Percentiles rank a stretch among this genome's conserved stretches.
Evolutionary conservation across 1,140 invertebrate genomes (phyloP).

Genomic region (Drosophila gunungcola): DNA sequence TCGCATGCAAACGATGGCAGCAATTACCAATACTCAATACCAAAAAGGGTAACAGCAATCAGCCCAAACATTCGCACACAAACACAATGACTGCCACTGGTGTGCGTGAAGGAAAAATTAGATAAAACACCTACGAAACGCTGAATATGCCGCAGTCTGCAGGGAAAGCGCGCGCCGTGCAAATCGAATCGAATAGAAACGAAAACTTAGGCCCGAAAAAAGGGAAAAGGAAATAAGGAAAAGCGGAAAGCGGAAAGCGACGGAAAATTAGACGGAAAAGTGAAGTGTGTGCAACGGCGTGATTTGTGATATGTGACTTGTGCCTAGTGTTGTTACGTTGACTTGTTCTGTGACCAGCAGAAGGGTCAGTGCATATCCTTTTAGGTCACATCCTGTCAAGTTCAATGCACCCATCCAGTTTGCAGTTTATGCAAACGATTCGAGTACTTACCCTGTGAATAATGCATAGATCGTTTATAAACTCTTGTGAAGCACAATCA

Average conservation of each 20-base stretch:
- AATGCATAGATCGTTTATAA: slow-evolving; percentile 27
- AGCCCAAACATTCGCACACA: slow-evolving; percentile 38
- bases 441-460: slow-evolving; percentile 11
- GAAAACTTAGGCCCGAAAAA: slow-evolving; percentile 24
- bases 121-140: slow-evolving; percentile 81
- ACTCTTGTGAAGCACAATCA: neutral
- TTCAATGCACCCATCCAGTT: slow-evolving; percentile 59
- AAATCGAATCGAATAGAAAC: slow-evolving; percentile 44
- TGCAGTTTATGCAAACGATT: neutral
- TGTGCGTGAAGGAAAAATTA: slow-evolving; percentile 80
- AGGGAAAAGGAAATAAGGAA: slow-evolving; percentile 16
- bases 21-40: slow-evolving; percentile 80
- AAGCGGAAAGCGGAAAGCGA: slow-evolving; percentile 22
- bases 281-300: slow-evolving; percentile 12
- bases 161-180: slow-evolving; percentile 73
- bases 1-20: slow-evolving; percentile 74
- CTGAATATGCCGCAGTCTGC: slow-evolving; percentile 82
- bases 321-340: slow-evolving; percentile 2
- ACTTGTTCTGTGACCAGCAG: slow-evolving; percentile 25
- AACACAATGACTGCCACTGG: slow-evolving; percentile 21
- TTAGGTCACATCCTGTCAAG: slow-evolving; percentile 37
- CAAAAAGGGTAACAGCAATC: slow-evolving; percentile 68
- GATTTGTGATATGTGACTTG: slow-evolving; percentile 25
- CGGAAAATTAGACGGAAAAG: slow-evolving; percentile 22
- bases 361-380: slow-evolving; percentile 18